phyloP scores from a whole-genome alignment of 1,140 invertebrate species.

The Monochamus saltuarius region DNA sequence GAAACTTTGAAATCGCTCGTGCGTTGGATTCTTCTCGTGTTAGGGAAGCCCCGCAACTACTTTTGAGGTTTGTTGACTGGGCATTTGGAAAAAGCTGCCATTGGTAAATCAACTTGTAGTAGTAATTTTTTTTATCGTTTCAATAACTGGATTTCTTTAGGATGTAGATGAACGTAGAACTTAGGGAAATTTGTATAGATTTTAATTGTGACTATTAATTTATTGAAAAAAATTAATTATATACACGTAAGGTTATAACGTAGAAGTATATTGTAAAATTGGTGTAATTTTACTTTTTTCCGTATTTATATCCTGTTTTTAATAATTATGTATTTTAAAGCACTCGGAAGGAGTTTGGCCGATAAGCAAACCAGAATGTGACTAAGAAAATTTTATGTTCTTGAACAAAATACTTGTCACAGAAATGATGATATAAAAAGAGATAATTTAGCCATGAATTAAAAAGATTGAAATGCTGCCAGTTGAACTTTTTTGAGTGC shows the following conservation, averaged over 20 bases:
- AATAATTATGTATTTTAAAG: no score
- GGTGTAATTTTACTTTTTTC: slow-evolving; percentile 8
- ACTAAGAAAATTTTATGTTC: no score
- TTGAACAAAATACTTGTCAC: no score
- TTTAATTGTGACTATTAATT: slow-evolving; percentile 16
- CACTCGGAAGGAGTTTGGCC: no score
- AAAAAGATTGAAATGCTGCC: no score
- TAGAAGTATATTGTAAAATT: slow-evolving; percentile 5
- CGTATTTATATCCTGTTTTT: no score
- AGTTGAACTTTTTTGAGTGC: no score
- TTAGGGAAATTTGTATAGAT: slow-evolving; percentile 13
- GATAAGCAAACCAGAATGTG: no score
- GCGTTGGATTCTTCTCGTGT: neutral
- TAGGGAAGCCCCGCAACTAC: slow-evolving; percentile 1
- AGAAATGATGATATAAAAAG: no score
- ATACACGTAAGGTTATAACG: slow-evolving; percentile 1
- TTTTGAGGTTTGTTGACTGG: slow-evolving; percentile 8
- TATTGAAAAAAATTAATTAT: slow-evolving; percentile 10
- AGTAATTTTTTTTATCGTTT: slow-evolving; percentile 5
- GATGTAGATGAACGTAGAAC: slow-evolving; percentile 1
- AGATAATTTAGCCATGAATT: no score
- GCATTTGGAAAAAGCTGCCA: slow-evolving; percentile 13
- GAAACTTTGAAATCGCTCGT: neutral
- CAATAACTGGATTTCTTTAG: neutral
- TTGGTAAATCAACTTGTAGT: slow-evolving; percentile 6